phyloP scores from a whole-genome alignment of 2,888 invertebrate genomes.

The Eucera pruinosa region DNA sequence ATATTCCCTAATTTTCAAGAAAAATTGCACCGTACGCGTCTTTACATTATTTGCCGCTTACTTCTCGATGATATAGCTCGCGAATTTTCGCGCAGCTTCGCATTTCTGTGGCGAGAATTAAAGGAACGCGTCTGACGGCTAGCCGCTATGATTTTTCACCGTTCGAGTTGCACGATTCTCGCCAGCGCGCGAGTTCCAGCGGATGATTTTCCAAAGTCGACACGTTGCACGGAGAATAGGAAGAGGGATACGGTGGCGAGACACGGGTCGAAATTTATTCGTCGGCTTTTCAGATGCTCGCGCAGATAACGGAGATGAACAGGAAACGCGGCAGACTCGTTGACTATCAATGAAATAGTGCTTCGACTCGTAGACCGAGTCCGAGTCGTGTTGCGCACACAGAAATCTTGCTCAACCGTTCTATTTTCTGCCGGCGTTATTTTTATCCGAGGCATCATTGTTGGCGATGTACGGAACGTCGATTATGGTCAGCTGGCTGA shows the following conservation, averaged over 20 bases:
- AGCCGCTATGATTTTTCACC: too few species aligned
- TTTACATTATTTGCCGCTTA: too few species aligned
- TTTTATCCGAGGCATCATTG: slow-evolving; percentile 14
- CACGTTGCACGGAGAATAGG: slow-evolving; percentile 17
- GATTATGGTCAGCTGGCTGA: too few species aligned
- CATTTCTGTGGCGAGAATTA: too few species aligned
- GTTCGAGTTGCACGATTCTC: too few species aligned
- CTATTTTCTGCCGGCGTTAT: slow-evolving; percentile 19
- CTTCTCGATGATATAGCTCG: too few species aligned
- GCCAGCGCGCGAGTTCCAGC: too few species aligned
- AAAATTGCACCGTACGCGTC: too few species aligned
- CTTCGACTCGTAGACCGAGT: slow-evolving; percentile 17
- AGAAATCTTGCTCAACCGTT: background rate
- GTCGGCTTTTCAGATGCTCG: slow-evolving; percentile 79
- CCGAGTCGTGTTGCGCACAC: background rate
- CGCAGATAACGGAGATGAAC: slow-evolving; percentile 79
- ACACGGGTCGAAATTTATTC: slow-evolving; percentile 76
- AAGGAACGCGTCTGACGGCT: too few species aligned
- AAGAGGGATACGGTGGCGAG: slow-evolving; percentile 38
- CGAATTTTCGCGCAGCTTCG: too few species aligned
- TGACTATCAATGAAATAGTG: slow-evolving; percentile 80
- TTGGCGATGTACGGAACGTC: too few species aligned
- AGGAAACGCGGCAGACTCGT: slow-evolving; percentile 79
- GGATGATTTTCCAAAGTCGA: slow-evolving; percentile 5
- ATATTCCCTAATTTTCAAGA: too few species aligned